Percentiles rank a stretch among this genome's conserved stretches.
phyloP scores from a whole-genome alignment of 2,113 vertebrate species.

The Laticauda laticaudata region DNA sequence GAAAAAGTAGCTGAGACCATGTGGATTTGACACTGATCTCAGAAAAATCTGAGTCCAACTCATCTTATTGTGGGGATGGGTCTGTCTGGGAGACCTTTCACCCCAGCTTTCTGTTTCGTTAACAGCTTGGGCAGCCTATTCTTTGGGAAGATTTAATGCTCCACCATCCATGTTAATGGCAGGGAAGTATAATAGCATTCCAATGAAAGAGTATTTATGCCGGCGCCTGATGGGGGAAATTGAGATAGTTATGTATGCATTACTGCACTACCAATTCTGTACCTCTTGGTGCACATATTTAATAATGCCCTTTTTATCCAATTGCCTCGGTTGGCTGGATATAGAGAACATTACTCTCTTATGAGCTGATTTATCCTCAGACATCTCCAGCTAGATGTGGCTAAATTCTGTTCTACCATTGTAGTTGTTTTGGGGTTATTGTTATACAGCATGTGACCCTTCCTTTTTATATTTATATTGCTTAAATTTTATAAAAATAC shows the following conservation, averaged over 20 bases:
- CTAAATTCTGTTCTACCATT: background rate
- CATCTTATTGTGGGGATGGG: background rate
- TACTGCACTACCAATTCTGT: background rate
- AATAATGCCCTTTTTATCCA: background rate
- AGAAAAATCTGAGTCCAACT: background rate
- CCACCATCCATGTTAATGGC: background rate
- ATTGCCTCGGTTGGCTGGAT: background rate
- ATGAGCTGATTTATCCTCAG: background rate
- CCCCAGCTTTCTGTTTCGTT: background rate
- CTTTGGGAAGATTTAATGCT: background rate
- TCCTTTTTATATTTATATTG: no score
- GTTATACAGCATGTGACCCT: background rate
- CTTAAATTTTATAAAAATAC: background rate
- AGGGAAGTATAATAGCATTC: background rate
- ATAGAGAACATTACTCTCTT: background rate
- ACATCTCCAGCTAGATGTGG: background rate
- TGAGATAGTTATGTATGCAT: background rate
- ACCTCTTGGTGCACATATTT: background rate
- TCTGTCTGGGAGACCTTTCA: background rate
- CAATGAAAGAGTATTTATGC: background rate
- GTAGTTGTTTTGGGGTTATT: background rate
- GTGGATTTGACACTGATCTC: background rate
- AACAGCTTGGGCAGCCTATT: background rate
- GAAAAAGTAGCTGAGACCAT: background rate
- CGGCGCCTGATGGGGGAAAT: background rate